These are phyloP conservation scores for Psittacara wagleri DNA, from an alignment of 2,113 vertebrate genomes.

Conservation along the genomic window DNA sequence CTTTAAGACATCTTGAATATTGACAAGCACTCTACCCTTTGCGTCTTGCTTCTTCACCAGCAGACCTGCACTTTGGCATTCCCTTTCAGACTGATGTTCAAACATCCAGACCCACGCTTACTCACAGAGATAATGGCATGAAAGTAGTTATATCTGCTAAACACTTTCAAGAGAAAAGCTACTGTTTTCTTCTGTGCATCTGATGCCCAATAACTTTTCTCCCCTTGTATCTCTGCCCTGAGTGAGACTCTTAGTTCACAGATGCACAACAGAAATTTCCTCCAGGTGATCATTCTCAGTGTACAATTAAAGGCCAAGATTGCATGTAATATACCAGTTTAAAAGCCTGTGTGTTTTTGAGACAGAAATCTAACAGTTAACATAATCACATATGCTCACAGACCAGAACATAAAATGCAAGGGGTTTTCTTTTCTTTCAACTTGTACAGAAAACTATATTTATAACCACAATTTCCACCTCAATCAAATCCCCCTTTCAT, in stretches of 20 bases:
- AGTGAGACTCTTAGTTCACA: background rate
- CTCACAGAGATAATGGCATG: background rate
- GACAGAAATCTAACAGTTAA: background rate
- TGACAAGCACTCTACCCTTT: background rate
- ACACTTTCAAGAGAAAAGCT: background rate
- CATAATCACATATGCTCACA: background rate
- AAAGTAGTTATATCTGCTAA: background rate
- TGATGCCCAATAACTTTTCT: background rate
- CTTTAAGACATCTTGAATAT: background rate
- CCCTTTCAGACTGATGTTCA: background rate
- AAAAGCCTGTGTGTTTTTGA: background rate
- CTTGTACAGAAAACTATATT: background rate
- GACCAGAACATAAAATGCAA: rapidly evolving
- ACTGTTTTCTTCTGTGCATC: background rate
- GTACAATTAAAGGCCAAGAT: background rate
- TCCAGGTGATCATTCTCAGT: background rate
- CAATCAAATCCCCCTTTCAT: background rate
- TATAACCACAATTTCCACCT: background rate
- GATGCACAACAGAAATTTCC: background rate
- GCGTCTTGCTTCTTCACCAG: background rate
- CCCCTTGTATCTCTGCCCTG: rapidly evolving
- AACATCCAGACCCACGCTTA: background rate
- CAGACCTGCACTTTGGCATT: background rate
- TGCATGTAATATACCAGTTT: background rate
- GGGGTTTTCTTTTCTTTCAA: background rate